phyloP scores from a whole-genome alignment of 2,888 invertebrate species.

The Chymomyza amoena region DNA sequence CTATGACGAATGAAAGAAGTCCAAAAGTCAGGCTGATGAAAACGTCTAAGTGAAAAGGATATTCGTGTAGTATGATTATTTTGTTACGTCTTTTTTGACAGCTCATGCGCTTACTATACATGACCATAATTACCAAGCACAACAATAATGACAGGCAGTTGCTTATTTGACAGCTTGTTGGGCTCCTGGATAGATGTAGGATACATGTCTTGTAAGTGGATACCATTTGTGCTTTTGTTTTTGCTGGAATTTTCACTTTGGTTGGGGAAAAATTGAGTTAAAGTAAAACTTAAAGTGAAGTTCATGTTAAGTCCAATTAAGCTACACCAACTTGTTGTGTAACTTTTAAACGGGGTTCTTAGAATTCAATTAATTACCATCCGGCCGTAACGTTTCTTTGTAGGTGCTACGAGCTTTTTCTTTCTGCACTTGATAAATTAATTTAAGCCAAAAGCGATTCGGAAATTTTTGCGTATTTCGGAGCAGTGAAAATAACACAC shows the following conservation, averaged over 20 bases:
- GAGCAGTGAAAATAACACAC: not conserved
- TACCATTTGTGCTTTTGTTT: slow-evolving; percentile 3
- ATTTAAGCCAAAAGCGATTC: slow-evolving; percentile 51
- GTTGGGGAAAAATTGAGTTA: slow-evolving; percentile 9
- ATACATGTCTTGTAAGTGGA: slow-evolving; percentile 26
- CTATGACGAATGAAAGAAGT: not conserved
- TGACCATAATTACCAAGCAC: slow-evolving; percentile 41
- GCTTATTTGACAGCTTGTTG: slow-evolving; percentile 6
- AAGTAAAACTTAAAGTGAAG: slow-evolving; percentile 4
- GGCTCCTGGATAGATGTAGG: slow-evolving; percentile 18
- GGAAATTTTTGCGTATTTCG: slow-evolving; percentile 46
- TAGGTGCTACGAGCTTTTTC: slow-evolving; percentile 31
- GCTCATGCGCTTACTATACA: slow-evolving; percentile 22
- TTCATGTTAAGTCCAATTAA: slow-evolving; percentile 22
- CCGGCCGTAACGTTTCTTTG: slow-evolving; percentile 34
- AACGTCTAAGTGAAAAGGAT: not conserved
- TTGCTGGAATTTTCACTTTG: slow-evolving; percentile 9
- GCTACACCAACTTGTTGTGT: slow-evolving; percentile 13
- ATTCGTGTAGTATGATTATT: not conserved
- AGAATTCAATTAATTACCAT: slow-evolving; percentile 62
- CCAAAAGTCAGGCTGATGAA: not conserved
- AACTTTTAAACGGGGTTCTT: slow-evolving; percentile 29
- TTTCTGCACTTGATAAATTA: slow-evolving; percentile 67
- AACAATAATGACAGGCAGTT: slow-evolving; percentile 32
- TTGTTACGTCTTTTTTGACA: slow-evolving; percentile 8